Evolutionary conservation across 2,888 invertebrate species (phyloP), one percentile per base, ranked within the genome.

Genomic region (Laspeyria flexula): DNA sequence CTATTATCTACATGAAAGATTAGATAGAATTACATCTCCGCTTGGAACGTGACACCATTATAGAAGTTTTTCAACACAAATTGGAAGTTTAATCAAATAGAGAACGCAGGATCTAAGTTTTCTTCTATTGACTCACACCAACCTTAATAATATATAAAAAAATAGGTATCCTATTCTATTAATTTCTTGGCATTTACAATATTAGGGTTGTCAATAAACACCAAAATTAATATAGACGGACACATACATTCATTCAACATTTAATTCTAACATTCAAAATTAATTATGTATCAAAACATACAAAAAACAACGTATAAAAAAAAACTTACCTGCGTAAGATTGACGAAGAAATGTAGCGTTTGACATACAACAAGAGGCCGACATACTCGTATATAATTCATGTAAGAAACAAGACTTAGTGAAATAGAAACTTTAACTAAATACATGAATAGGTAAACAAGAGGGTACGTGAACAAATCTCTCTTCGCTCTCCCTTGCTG

Each of bases 381-480:
- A 39, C 39, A 50, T 18, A 34, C n/a, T 6, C 5, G 30, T n/a
- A 7, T 21, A 43, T 34, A 50, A 43, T 50, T 40, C 37, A 37
- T 29, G 25, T 31, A 43, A 38, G 21, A 40, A 27, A 50, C 27
- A 43, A 37, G 42, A 43, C 38, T 42, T 39, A 23, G 29, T 23
- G 18, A 5, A 37, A 40, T 25, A 37, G 23, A 49, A 49, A 27
- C 16, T 46, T 23, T 50, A 48, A 37, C 43, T 21, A 43, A 44
- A 44, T 35, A 58, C 53, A 65, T 65, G 52, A 57, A 65, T 49
- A 55, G 37, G 21, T 58, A 53, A 56, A 46, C 30, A 49, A 15
- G 55, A 23, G 42, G 45, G 48, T 44, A 21, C 35, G 43, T 50
- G 49, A 65, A 51, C 49, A 25, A 44, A 38, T 43, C 50, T 49